phyloP scores from a whole-genome alignment of 2,797 vertebrate species.

The Microcaecilia unicolor region DNA sequence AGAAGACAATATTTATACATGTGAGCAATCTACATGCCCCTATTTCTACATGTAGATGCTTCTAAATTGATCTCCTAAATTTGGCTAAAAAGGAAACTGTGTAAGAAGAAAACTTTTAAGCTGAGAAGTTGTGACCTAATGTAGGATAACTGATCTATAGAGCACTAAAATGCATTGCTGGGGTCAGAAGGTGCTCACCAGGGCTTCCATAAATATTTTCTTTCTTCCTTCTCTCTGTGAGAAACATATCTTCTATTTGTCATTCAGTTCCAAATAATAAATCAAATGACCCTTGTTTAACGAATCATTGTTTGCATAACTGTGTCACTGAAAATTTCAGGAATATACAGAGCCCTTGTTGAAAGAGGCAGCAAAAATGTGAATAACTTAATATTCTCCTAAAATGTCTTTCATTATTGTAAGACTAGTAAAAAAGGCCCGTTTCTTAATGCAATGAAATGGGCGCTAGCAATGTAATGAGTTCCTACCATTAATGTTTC shows the following conservation, averaged over 20 bases:
- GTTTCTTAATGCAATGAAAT: too few species aligned
- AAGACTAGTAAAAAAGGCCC: too few species aligned
- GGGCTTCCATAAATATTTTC: not conserved
- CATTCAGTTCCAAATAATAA: not conserved
- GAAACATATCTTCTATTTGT: constrained; percentile 1
- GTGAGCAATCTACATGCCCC: too few species aligned
- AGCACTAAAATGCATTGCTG: not conserved
- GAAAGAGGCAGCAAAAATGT: constrained; percentile 3
- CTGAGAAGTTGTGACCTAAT: too few species aligned
- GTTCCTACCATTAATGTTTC: too few species aligned
- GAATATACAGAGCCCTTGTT: not conserved
- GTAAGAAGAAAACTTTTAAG: too few species aligned
- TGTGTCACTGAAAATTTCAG: not conserved
- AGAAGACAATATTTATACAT: too few species aligned
- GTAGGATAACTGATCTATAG: not conserved
- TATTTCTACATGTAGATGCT: too few species aligned
- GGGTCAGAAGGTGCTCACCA: not conserved
- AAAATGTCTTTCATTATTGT: not conserved
- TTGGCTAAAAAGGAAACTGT: too few species aligned
- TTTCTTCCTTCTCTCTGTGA: not conserved
- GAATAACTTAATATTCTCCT: constrained; percentile 15
- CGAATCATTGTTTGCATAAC: not conserved
- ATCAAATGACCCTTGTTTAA: not conserved
- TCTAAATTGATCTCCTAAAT: too few species aligned
- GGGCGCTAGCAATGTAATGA: too few species aligned